These are phyloP conservation scores for Channa striata DNA, from an alignment of 2,797 vertebrate species.

Conservation along the genomic window DNA sequence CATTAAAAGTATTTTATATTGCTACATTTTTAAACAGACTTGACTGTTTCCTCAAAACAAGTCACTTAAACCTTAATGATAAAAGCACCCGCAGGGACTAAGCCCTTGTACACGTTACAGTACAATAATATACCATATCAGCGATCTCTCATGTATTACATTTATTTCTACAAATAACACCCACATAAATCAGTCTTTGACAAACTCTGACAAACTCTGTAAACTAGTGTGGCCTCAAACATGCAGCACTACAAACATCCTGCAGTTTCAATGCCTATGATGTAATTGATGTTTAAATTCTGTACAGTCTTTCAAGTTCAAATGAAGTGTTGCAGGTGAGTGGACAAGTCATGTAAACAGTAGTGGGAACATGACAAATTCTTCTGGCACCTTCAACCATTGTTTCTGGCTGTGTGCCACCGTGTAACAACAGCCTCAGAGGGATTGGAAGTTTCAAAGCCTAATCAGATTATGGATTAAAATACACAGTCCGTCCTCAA, in stretches of 20 bases:
- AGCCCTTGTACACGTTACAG: neutral
- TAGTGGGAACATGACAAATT: conserved; percentile 28
- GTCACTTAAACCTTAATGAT: neutral
- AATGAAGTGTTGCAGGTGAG: conserved; percentile 29
- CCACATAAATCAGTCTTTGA: neutral
- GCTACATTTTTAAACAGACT: neutral
- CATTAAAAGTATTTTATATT: neutral
- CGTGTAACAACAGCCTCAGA: conserved; percentile 39
- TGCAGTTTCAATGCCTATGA: conserved; percentile 13
- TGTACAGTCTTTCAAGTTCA: neutral
- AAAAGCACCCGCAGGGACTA: neutral
- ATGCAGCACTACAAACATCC: neutral
- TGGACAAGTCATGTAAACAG: conserved; percentile 37
- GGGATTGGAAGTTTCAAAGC: conserved; percentile 51
- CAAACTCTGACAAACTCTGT: neutral
- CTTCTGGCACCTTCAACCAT: conserved; percentile 29
- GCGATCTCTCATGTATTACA: conserved; percentile 2
- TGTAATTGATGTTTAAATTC: conserved; percentile 9
- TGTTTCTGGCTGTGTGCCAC: conserved; percentile 40
- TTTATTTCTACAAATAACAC: neutral
- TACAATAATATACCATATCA: neutral
- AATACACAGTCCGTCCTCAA: conserved; percentile 31
- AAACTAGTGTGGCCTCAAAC: neutral
- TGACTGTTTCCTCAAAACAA: neutral
- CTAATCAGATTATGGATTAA: conserved; percentile 54